These are phyloP conservation scores for Proisotoma minuta DNA, from an alignment of 2,888 invertebrate species.

Conservation along the genomic window DNA sequence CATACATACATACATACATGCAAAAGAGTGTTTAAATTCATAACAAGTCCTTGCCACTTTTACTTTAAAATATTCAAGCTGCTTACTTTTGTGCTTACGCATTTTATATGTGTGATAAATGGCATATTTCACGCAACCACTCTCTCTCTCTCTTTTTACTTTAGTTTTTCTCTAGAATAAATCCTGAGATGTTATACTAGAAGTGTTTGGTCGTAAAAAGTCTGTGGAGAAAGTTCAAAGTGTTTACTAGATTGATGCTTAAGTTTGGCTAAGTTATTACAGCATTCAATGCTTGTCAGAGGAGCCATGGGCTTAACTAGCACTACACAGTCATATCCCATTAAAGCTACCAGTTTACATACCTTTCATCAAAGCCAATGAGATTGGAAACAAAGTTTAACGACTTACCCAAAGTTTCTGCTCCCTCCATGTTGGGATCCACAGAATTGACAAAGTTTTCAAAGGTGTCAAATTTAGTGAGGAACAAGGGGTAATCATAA, in stretches of 20 bases:
- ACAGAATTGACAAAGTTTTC: constrained; percentile 45
- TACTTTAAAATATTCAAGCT: constrained; percentile 9
- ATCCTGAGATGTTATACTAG: too few species aligned
- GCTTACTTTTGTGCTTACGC: constrained; percentile 8
- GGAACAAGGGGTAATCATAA: constrained; percentile 46
- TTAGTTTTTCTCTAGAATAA: too few species aligned
- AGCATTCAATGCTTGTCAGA: neutral
- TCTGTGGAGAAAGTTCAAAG: neutral
- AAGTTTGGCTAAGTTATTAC: neutral
- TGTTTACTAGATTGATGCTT: constrained; percentile 4
- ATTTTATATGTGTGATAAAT: constrained; percentile 14
- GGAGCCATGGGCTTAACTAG: neutral
- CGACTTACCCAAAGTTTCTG: constrained; percentile 46
- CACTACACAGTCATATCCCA: neutral
- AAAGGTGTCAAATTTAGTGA: constrained; percentile 45
- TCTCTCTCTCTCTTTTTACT: neutral
- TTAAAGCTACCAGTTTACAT: too few species aligned
- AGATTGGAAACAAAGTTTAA: too few species aligned
- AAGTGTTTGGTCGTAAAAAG: neutral
- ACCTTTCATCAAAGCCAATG: neutral
- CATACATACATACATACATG: too few species aligned
- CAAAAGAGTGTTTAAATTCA: constrained; percentile 14
- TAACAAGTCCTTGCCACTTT: neutral
- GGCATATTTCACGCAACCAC: neutral
- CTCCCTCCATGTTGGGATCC: constrained; percentile 42